phyloP scores from a whole-genome alignment of 2,888 invertebrate genomes.

The Sminthurides aquaticus region DNA sequence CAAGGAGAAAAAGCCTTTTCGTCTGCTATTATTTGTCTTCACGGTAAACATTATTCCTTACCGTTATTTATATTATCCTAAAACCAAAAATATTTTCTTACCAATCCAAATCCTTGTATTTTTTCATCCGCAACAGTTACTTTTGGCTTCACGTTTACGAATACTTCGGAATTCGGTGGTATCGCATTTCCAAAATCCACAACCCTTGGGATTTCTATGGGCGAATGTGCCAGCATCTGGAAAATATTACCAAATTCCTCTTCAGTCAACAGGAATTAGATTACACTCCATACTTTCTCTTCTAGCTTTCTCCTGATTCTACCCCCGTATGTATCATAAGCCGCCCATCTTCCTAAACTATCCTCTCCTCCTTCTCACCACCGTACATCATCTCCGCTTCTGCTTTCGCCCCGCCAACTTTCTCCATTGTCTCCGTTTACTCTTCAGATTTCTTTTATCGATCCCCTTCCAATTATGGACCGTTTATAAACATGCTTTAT shows the following conservation, averaged over 20 bases:
- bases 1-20: background rate
- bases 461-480: background rate
- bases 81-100: background rate
- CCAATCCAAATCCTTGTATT: conserved; percentile 17
- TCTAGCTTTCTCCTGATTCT: background rate
- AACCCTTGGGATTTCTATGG: conserved; percentile 17
- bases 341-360: no score
- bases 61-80: no score
- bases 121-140: conserved; percentile 25
- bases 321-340: no score
- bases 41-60: no score
- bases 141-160: conserved; percentile 26
- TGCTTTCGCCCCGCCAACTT: no score
- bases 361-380: no score
- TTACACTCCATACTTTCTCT: no score
- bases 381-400: no score
- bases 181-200: conserved; percentile 22
- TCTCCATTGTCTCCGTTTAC: no score
- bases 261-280: background rate
- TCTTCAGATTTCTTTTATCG: no score
- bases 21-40: background rate
- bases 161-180: conserved; percentile 32
- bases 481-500: no score
- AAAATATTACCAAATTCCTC: conserved; percentile 7
- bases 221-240: conserved; percentile 10